Evolutionary conservation across 2,888 invertebrate genomes (phyloP).

Genomic region (Dolichomitus sp.): DNA sequence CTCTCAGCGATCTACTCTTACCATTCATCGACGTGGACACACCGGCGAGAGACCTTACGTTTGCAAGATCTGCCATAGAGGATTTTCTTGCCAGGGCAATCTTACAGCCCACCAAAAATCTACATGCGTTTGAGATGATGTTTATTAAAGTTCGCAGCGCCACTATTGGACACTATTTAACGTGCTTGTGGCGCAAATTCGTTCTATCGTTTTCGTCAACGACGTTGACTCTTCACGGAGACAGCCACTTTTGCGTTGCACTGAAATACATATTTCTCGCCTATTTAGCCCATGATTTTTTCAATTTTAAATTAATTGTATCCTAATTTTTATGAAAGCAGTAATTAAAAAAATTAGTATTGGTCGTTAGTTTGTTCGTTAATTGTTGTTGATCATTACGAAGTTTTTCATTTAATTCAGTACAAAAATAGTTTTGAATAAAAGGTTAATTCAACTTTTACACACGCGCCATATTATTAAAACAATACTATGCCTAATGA

Average conservation of each 20-base stretch:
- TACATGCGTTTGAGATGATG: conserved; percentile 79
- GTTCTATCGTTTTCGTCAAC: neutral
- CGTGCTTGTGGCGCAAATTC: conserved; percentile 1
- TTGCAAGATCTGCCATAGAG: conserved; percentile 85
- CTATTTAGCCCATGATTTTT: neutral
- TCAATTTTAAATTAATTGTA: neutral
- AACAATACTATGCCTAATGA: neutral
- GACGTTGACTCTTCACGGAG: conserved; percentile 23
- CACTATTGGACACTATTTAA: conserved; percentile 7
- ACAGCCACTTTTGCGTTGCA: neutral
- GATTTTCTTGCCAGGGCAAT: conserved; percentile 86
- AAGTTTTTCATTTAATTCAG: conserved; percentile 1
- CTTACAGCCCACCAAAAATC: conserved; percentile 85
- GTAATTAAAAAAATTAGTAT: neutral
- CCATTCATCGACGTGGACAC: conserved; percentile 87
- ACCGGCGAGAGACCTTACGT: conserved; percentile 86
- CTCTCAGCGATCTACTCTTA: conserved; percentile 87
- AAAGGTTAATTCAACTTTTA: neutral
- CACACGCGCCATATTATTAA: neutral
- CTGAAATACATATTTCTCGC: neutral
- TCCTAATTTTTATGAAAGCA: neutral
- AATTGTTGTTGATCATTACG: conserved; percentile 9
- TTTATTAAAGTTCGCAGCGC: no score
- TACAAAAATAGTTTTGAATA: neutral
- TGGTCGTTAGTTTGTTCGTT: conserved; percentile 5